These are phyloP conservation scores for Paracentrotus lividus DNA, from an alignment of 53 echinoderm and acorn worm species.

Conservation along the genomic window DNA sequence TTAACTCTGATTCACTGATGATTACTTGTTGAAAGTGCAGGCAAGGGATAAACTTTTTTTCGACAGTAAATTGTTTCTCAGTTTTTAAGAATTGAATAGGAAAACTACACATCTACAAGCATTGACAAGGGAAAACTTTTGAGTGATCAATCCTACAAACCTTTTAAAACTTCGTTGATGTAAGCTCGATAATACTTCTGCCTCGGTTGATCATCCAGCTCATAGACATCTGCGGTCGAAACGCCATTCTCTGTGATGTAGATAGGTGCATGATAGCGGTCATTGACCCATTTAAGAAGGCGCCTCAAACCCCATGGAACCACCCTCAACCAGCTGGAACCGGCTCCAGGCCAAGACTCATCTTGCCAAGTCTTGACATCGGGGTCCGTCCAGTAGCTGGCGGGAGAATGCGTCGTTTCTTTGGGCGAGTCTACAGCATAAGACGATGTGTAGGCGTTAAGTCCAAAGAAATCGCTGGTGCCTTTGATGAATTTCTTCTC, in stretches of 20 bases:
- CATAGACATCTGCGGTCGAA: slow-evolving; percentile 75
- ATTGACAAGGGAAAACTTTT: too few species aligned
- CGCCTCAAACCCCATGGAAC: slow-evolving; percentile 86
- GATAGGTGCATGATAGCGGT: slow-evolving; percentile 74
- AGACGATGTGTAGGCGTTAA: slow-evolving; percentile 87
- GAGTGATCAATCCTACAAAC: slow-evolving; percentile 32
- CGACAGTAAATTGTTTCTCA: too few species aligned
- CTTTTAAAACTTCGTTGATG: slow-evolving; percentile 93
- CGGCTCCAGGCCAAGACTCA: slow-evolving; percentile 72
- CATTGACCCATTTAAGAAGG: slow-evolving; percentile 81
- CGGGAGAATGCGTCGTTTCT: background rate
- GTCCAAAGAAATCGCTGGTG: slow-evolving; percentile 88
- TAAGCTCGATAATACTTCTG: slow-evolving; percentile 86
- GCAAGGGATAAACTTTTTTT: too few species aligned
- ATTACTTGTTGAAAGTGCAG: too few species aligned
- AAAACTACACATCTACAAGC: too few species aligned
- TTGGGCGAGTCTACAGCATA: slow-evolving; percentile 59
- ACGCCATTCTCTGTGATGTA: slow-evolving; percentile 93
- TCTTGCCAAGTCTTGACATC: slow-evolving; percentile 57
- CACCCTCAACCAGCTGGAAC: slow-evolving; percentile 82
- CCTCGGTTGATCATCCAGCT: slow-evolving; percentile 79
- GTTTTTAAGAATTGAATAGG: too few species aligned
- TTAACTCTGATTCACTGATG: too few species aligned
- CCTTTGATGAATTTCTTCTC: slow-evolving; percentile 75
- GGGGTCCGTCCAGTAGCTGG: slow-evolving; percentile 70